phyloP scores from a whole-genome alignment of 2,888 invertebrate species.

The Callimorpha dominula region DNA sequence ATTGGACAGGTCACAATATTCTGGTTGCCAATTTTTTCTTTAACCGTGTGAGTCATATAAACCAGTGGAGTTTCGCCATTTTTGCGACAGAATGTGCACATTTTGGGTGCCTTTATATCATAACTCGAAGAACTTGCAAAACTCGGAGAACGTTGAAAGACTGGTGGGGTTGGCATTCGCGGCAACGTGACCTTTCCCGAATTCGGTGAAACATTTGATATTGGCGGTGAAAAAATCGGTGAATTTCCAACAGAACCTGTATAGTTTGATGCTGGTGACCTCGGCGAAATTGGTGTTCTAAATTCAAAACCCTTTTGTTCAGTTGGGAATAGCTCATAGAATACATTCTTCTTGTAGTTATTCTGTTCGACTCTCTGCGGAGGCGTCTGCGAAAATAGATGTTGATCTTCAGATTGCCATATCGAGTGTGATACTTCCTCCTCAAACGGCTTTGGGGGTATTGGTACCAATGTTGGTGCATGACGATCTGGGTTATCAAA shows the following conservation, averaged over 20 bases:
- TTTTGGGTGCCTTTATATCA: slow-evolving; percentile 46
- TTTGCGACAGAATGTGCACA: slow-evolving; percentile 79
- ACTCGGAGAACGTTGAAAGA: slow-evolving; percentile 19
- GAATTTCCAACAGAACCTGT: slow-evolving; percentile 21
- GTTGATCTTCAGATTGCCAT: slow-evolving; percentile 43
- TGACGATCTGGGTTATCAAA: slow-evolving; percentile 52
- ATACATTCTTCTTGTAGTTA: slow-evolving; percentile 28
- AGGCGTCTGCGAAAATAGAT: slow-evolving; percentile 47
- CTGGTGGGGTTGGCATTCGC: slow-evolving; percentile 28
- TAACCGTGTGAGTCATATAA: slow-evolving; percentile 73
- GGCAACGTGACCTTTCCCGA: slow-evolving; percentile 7
- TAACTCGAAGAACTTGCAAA: slow-evolving; percentile 40
- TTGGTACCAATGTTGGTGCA: slow-evolving; percentile 36
- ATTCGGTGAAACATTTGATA: slow-evolving; percentile 23
- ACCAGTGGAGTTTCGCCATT: slow-evolving; percentile 79
- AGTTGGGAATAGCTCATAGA: slow-evolving; percentile 71
- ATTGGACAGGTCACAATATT: slow-evolving; percentile 77
- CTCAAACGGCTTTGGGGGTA: slow-evolving; percentile 25
- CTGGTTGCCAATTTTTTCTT: slow-evolving; percentile 64
- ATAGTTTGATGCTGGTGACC: slow-evolving; percentile 33
- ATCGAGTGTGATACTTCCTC: slow-evolving; percentile 32
- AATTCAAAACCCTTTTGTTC: slow-evolving; percentile 61
- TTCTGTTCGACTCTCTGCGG: slow-evolving; percentile 45
- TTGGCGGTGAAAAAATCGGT: slow-evolving; percentile 29
- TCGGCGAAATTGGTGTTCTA: slow-evolving; percentile 53